Base-by-base conservation (phyloP, 2,797 vertebrate species). In the Arvicola amphibius region DNA sequence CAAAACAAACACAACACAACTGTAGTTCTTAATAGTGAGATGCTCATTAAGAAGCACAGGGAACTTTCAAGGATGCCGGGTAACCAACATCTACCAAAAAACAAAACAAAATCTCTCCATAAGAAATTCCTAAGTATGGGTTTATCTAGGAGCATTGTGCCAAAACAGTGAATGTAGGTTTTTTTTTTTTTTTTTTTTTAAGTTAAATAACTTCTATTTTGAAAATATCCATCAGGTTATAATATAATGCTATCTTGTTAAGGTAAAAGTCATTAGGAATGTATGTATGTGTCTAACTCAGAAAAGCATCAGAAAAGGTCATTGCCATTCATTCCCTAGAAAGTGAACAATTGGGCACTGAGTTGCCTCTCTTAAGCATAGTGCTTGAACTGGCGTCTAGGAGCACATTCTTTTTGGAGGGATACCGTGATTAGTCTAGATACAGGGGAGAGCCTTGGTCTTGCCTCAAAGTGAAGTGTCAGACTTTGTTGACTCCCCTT, bases 191-290 rank as follows among this genome's bases (percentile, higher is more conserved):
- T n/a, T n/a, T n/a, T n/a, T 78, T 51, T 76, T 67, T 78, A 5
- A 93, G 29, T 32, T 37, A 93, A 73, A 21, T 34, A 34, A 88
- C 73, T 80, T 97, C 17, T 73, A 76, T 19, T 78, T 88, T 94
- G 85, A 94, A 93, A 84, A 40, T 61, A 93, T 1, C 11, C 25
- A 51, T 59, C 76, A 85, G 8, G 12, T 92, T 63, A 76, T 40
- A 94, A 32, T 40, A 61, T 74, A 59, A 0, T 63, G 29, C 67
- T 80, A 61, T 88, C 71, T 83, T 92, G 77, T 88, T 85, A 84
- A 69, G 5, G 16, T 89, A 88, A 91, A 96, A 63, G 37, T 43
- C 76, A 27, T 29, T 43, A 43, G 69, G 10, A 88, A 10, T 13
- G 8, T 85, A 89, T 32, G 10, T 88, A 89, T 69, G 69, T 91